Evolutionary conservation across 2,888 invertebrate species (phyloP), one percentile per base, ranked within the genome.

Genomic region (Boloria selene): DNA sequence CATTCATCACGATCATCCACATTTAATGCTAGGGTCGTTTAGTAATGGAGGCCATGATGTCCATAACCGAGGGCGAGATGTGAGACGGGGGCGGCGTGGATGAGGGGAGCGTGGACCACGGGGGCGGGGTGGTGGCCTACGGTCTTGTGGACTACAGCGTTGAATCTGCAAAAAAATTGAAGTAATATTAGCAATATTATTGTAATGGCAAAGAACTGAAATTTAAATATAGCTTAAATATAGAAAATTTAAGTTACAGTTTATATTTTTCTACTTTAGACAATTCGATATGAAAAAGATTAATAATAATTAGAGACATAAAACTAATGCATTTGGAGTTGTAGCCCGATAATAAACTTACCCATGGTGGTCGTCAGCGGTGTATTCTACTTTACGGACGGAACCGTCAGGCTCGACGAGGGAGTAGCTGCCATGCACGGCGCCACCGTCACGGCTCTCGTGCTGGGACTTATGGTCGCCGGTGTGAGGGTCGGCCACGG

Each of bases 351-450:
- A 22, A 18, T 13, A n/a, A 58, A 17, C 86, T 85, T 93, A 94
- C 89, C 94, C 94, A 65, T 93, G 79, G 84, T 93, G 93, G 83
- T 93, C 93, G 70, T 94, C 94, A 77, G 94, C 94, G 82, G 92
- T 93, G 88, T 94, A 94, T 74, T 93, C 93, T 73, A 94, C 94
- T 77, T 93, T 94, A 83, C 94, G 93, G 70, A 94, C 87, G 77
- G 94, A 94, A 80, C 94, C 94, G 76, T 93, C 94, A 65, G 94
- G 93, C 77, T 94, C 94, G 63, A 94, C 93, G 56, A 94, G 89
- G 58, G 93, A 94, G 89, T 95, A 95, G 83, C 94, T 93, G 69
- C 95, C 95, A 77, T 94, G 93, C 54, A 95, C 95, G 72, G 93
- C 93, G 74, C 94, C 93, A 69, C 95, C 95, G 80, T 94, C 93